Conservation (phyloP, 2,113 vertebrate species). For the Siphamia tubifer region DNA sequence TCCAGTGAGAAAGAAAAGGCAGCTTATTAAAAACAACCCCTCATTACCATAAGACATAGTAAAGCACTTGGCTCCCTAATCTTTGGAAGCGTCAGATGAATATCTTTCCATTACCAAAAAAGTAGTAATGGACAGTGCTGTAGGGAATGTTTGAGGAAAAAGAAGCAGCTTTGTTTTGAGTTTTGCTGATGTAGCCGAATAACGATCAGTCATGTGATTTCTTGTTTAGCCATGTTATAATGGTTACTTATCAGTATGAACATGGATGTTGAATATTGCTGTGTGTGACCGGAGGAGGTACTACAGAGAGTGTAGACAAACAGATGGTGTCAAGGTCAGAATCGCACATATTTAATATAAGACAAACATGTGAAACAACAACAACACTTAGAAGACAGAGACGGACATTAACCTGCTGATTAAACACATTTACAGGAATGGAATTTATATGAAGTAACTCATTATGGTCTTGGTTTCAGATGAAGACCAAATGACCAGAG, state of each 20-base stretch:
- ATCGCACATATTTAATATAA: slow-evolving; percentile 17
- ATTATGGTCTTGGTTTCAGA: slow-evolving; percentile 32
- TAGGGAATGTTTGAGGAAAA: slow-evolving; percentile 17
- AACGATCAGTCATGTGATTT: slow-evolving; percentile 61
- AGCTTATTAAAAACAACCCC: slow-evolving; percentile 74
- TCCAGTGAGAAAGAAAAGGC: slow-evolving; percentile 49
- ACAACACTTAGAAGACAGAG: neutral
- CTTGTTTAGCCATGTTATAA: slow-evolving; percentile 49
- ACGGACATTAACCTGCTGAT: slow-evolving; percentile 5
- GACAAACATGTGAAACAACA: neutral
- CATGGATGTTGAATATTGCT: slow-evolving; percentile 46
- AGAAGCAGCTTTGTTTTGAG: neutral
- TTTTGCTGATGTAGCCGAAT: slow-evolving; percentile 35
- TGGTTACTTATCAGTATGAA: slow-evolving; percentile 47
- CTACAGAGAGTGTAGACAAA: slow-evolving; percentile 27
- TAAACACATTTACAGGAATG: slow-evolving; percentile 13
- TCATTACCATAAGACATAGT: slow-evolving; percentile 76
- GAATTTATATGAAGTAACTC: slow-evolving; percentile 11
- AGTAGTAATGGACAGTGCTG: slow-evolving; percentile 24
- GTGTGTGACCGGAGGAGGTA: slow-evolving; percentile 2
- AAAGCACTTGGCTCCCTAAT: slow-evolving; percentile 74
- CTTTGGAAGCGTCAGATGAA: slow-evolving; percentile 60
- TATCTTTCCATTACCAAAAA: slow-evolving; percentile 53
- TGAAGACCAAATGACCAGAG: slow-evolving; percentile 31
- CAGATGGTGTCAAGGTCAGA: slow-evolving; percentile 38